Percentiles rank a stretch among this genome's conserved stretches.
phyloP scores from a whole-genome alignment of 2,888 invertebrate genomes.

The Esperia sulphurella region DNA sequence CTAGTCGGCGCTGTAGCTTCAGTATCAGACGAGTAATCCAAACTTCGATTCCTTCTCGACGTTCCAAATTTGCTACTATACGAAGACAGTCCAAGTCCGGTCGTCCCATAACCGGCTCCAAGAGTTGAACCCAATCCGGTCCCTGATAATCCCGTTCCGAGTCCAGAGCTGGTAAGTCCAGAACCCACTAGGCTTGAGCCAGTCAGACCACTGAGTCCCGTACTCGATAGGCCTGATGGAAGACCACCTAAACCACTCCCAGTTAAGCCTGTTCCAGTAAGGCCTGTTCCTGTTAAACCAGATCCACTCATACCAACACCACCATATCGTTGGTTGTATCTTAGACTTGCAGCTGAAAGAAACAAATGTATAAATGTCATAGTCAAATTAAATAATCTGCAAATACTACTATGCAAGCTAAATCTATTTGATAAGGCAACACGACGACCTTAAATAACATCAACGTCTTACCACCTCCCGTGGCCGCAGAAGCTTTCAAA shows the following conservation, averaged over 20 bases:
- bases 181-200: conserved; percentile 67
- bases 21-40: conserved; percentile 97
- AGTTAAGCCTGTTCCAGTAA: conserved; percentile 31
- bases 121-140: conserved; percentile 59
- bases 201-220: conserved; percentile 67
- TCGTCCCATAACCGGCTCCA: conserved; percentile 61
- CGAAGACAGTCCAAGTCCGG: conserved; percentile 61
- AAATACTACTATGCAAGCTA: background rate
- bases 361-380: conserved; percentile 3
- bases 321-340: conserved; percentile 82
- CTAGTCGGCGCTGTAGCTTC: conserved; percentile 93
- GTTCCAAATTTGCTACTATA: conserved; percentile 79
- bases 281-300: conserved; percentile 47
- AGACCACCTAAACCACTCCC: conserved; percentile 46
- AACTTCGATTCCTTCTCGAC: conserved; percentile 86
- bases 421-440: background rate
- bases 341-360: conserved; percentile 70
- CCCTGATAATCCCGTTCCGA: conserved; percentile 58
- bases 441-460: conserved; percentile 2
- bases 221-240: conserved; percentile 64
- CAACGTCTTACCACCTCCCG: conserved; percentile 41
- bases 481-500: conserved; percentile 82
- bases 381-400: background rate
- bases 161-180: conserved; percentile 57
- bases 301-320: conserved; percentile 54